Conservation (phyloP, 2,888 invertebrate species). For the Capitulum mitella region DNA sequence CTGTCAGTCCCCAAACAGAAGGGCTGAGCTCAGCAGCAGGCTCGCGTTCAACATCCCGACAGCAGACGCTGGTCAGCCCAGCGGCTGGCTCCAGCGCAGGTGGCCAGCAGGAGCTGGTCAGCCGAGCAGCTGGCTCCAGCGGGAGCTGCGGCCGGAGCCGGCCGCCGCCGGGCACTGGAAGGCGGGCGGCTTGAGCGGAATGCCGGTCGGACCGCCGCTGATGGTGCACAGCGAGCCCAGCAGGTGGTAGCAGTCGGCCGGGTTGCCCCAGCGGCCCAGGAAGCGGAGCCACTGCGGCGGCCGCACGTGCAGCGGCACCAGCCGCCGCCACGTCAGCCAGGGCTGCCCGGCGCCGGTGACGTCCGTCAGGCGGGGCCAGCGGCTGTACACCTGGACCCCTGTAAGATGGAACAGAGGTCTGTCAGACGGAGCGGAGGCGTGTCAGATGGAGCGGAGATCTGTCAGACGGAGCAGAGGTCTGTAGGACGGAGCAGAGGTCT, state of each 20-base stretch:
- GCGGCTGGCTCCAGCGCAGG: not conserved
- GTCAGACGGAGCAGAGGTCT: too few relatives aligned
- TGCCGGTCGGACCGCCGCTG: conserved; percentile 59
- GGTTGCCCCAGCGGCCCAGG: conserved; percentile 60
- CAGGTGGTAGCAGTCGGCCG: conserved; percentile 51
- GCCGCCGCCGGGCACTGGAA: conserved; percentile 37
- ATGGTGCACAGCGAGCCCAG: conserved; percentile 50
- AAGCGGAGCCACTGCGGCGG: conserved; percentile 53
- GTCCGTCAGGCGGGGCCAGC: conserved; percentile 55
- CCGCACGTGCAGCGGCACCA: not conserved
- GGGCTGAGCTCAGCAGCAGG: too few relatives aligned
- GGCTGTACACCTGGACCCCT: conserved; percentile 54
- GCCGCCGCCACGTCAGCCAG: not conserved
- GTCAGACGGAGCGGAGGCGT: not conserved
- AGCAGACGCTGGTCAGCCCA: too few relatives aligned
- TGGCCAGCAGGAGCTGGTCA: too few relatives aligned
- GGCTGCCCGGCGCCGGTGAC: conserved; percentile 40
- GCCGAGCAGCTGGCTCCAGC: not conserved
- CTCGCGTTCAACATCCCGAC: too few relatives aligned
- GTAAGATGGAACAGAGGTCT: not conserved
- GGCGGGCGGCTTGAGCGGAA: conserved; percentile 49
- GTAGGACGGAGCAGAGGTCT: too few relatives aligned
- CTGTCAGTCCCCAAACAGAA: too few relatives aligned
- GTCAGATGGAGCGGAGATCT: too few relatives aligned
- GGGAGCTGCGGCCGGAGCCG: conserved; percentile 12